Evolutionary conservation across 1,140 invertebrate species (phyloP).

Genomic region (Reticulitermes speratus): DNA sequence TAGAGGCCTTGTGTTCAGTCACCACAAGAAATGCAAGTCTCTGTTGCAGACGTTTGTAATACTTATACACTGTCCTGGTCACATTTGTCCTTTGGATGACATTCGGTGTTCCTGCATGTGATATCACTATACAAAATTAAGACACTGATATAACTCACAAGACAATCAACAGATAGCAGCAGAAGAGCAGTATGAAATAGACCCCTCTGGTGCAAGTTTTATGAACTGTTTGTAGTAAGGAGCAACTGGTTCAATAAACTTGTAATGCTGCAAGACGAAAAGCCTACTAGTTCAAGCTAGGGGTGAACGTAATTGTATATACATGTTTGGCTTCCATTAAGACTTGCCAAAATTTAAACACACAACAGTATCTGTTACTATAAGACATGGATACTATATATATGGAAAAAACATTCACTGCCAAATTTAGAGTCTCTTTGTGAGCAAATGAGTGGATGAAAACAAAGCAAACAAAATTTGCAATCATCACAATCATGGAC

Average conservation of each 20-base stretch:
- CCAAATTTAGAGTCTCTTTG: background rate
- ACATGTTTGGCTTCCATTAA: background rate
- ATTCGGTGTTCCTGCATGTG: background rate
- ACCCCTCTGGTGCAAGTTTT: background rate
- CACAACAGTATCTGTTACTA: background rate
- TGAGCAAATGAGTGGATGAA: background rate
- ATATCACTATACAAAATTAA: background rate
- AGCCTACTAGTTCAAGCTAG: constrained; percentile 5
- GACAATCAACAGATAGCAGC: constrained; percentile 2
- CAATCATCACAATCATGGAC: background rate
- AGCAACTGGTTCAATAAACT: background rate
- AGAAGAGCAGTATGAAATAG: background rate
- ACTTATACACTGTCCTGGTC: background rate
- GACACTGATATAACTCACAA: constrained; percentile 6
- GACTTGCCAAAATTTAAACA: constrained; percentile 5
- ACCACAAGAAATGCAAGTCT: background rate
- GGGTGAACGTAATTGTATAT: background rate
- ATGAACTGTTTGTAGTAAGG: constrained; percentile 4
- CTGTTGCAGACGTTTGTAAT: background rate
- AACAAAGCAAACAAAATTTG: background rate
- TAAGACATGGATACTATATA: constrained; percentile 1
- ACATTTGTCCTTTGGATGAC: background rate
- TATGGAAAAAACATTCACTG: background rate
- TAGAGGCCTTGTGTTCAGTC: background rate
- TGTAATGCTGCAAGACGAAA: background rate